Percentiles rank a stretch among this genome's conserved stretches.
phyloP scores from a whole-genome alignment of 2,888 invertebrate species.

The Hyles lineata region DNA sequence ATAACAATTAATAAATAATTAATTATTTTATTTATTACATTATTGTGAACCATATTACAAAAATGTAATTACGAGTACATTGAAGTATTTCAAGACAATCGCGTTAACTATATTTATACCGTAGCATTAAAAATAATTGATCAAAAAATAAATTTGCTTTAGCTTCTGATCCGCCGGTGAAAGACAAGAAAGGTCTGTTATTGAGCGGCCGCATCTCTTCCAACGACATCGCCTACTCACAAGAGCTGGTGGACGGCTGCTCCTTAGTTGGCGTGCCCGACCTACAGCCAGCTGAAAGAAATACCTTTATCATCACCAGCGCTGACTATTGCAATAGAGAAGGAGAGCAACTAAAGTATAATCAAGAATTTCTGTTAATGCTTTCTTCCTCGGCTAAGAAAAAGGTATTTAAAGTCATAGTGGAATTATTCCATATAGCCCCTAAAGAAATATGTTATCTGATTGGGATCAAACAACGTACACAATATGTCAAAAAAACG shows the following conservation, averaged over 20 bases:
- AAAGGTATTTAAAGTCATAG: constrained; percentile 50
- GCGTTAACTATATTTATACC: no score
- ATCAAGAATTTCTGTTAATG: constrained; percentile 75
- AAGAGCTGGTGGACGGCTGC: constrained; percentile 73
- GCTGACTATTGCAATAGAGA: constrained; percentile 74
- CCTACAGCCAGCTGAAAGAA: constrained; percentile 56
- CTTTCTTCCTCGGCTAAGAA: constrained; percentile 65
- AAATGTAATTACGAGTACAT: no score
- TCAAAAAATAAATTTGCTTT: neutral
- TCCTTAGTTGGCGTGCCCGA: constrained; percentile 57
- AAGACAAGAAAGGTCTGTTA: constrained; percentile 64
- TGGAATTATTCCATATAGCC: neutral
- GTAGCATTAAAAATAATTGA: neutral
- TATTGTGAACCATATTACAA: no score
- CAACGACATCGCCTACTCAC: constrained; percentile 69
- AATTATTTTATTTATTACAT: no score
- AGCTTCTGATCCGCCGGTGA: constrained; percentile 65
- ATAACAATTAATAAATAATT: no score
- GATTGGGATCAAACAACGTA: constrained; percentile 39
- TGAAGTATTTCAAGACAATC: no score
- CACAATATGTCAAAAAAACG: constrained; percentile 37
- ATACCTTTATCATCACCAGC: constrained; percentile 70
- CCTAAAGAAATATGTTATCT: constrained; percentile 34
- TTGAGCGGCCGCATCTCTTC: constrained; percentile 72
- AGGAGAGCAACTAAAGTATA: constrained; percentile 70